These are phyloP conservation scores for Tipula confusa DNA, from an alignment of 2,888 invertebrate species.

Conservation along the genomic window DNA sequence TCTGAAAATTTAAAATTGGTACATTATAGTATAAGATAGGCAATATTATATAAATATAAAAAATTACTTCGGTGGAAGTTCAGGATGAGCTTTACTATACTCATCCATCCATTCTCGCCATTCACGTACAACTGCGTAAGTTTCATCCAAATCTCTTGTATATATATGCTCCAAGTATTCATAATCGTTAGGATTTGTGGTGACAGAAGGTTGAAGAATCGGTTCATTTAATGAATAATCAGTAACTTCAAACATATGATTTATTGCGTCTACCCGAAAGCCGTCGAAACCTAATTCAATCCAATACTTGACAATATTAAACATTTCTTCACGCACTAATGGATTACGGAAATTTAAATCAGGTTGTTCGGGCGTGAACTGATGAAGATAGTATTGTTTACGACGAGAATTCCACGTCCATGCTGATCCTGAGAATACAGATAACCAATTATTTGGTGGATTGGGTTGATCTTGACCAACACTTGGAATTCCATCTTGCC, in stretches of 20 bases:
- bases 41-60: too few species aligned
- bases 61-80: background rate
- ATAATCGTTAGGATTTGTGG: slow-evolving; percentile 54
- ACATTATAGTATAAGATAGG: too few species aligned
- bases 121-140: slow-evolving; percentile 61
- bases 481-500: slow-evolving; percentile 48
- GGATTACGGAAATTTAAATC: slow-evolving; percentile 76
- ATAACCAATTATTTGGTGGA: slow-evolving; percentile 56
- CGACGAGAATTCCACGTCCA: slow-evolving; percentile 67
- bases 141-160: slow-evolving; percentile 57
- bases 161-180: slow-evolving; percentile 60
- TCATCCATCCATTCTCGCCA: slow-evolving; percentile 52
- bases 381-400: slow-evolving; percentile 74
- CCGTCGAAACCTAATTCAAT: slow-evolving; percentile 79
- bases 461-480: slow-evolving; percentile 39
- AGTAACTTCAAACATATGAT: slow-evolving; percentile 60
- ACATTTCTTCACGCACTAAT: slow-evolving; percentile 61
- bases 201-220: slow-evolving; percentile 55
- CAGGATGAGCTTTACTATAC: background rate
- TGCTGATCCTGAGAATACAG: slow-evolving; percentile 62
- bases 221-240: slow-evolving; percentile 48
- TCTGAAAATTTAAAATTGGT: slow-evolving; percentile 42
- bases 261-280: slow-evolving; percentile 75
- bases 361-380: slow-evolving; percentile 69
- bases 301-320: slow-evolving; percentile 70